These are phyloP conservation scores for Lanistes nyassanus DNA, from an alignment of 1,140 invertebrate genomes.

Conservation along the genomic window DNA sequence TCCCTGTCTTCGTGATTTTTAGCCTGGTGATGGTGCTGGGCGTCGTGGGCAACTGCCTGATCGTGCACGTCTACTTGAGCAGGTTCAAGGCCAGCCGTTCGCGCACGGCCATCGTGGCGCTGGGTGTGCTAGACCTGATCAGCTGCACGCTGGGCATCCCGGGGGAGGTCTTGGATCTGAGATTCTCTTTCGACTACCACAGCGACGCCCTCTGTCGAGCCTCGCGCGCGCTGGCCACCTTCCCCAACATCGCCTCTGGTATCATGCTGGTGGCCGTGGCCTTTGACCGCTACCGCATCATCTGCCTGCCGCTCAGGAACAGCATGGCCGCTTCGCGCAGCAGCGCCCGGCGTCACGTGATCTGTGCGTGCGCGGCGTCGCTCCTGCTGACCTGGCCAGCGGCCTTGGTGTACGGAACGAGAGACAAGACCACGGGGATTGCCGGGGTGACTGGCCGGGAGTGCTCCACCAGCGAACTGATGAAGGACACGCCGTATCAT, in stretches of 20 bases:
- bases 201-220: constrained; percentile 41
- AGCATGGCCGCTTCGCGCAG: constrained; percentile 29
- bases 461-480: constrained; percentile 46
- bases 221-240: constrained; percentile 43
- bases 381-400: constrained; percentile 45
- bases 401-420: constrained; percentile 44
- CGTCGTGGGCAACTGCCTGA: constrained; percentile 46
- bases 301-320: constrained; percentile 42
- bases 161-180: constrained; percentile 52
- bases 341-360: constrained; percentile 16
- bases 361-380: constrained; percentile 33
- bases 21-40: constrained; percentile 46
- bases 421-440: constrained; percentile 28
- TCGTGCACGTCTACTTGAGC: constrained; percentile 45
- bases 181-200: constrained; percentile 44
- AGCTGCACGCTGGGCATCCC: constrained; percentile 51
- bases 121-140: constrained; percentile 51
- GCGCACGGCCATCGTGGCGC: constrained; percentile 46
- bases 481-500: constrained; percentile 28
- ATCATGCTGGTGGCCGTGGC: constrained; percentile 50
- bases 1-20: constrained; percentile 37
- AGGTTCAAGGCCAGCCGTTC: constrained; percentile 46
- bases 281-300: constrained; percentile 48
- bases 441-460: constrained; percentile 35
- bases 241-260: constrained; percentile 43